phyloP scores from a whole-genome alignment of 2,888 invertebrate genomes.

The Abscondita cerata region DNA sequence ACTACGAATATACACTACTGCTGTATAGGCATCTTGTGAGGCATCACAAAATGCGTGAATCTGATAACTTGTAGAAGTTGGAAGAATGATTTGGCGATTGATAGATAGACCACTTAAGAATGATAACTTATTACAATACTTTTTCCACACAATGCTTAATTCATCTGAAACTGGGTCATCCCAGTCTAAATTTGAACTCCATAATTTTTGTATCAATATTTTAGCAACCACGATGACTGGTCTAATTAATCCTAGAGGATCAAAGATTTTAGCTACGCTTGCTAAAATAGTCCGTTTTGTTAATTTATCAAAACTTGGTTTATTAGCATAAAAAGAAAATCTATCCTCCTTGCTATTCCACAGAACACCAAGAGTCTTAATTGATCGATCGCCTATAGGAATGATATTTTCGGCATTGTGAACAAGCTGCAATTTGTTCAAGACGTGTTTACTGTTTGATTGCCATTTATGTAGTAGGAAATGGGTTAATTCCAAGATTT shows the following conservation, averaged over 20 bases:
- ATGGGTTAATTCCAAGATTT: neutral
- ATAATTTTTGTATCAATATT: slow-evolving; percentile 14
- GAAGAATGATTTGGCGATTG: too few species aligned
- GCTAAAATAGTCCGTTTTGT: neutral
- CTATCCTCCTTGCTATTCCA: neutral
- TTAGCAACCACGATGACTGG: slow-evolving; percentile 11
- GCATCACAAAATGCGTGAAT: neutral
- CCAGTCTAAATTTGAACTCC: too few species aligned
- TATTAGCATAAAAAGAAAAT: neutral
- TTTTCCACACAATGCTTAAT: neutral
- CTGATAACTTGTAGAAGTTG: neutral
- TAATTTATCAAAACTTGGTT: too few species aligned
- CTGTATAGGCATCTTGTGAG: neutral
- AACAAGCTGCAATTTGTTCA: neutral
- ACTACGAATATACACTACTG: neutral
- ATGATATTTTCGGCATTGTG: neutral
- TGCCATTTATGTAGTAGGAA: slow-evolving; percentile 13
- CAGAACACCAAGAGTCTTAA: neutral
- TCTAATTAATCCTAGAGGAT: slow-evolving; percentile 11
- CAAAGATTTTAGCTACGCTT: slow-evolving; percentile 5
- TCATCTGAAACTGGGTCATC: neutral
- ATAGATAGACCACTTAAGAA: too few species aligned
- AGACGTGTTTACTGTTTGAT: neutral
- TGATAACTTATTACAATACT: too few species aligned
- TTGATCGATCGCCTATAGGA: too few species aligned